phyloP scores from a whole-genome alignment of 2,888 invertebrate genomes.

The Drosophila maculinotata region DNA sequence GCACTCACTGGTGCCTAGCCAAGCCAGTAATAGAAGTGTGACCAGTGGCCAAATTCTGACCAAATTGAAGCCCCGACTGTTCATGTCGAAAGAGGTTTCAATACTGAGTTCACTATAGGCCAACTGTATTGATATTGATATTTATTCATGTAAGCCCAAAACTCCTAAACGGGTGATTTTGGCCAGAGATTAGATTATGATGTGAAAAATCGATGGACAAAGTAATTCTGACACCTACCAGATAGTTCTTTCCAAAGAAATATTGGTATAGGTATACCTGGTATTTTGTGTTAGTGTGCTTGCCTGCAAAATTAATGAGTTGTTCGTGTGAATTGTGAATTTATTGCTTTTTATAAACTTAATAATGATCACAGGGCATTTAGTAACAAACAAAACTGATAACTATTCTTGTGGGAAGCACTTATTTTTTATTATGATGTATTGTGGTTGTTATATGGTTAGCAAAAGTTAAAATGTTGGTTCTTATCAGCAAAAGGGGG shows the following conservation, averaged over 20 bases:
- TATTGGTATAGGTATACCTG: not conserved
- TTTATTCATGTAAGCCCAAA: not conserved
- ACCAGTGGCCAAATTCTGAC: constrained; percentile 5
- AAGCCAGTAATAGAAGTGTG: constrained; percentile 14
- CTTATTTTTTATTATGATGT: not conserved
- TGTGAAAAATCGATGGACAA: not conserved
- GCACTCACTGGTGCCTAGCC: constrained; percentile 27
- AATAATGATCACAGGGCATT: constrained; percentile 3
- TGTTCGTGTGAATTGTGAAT: constrained; percentile 4
- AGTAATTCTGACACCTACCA: not conserved
- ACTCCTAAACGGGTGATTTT: constrained; percentile 14
- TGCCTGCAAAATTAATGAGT: not conserved
- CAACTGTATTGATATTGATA: not conserved
- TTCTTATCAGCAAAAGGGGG: not conserved
- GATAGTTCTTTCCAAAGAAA: constrained; percentile 6
- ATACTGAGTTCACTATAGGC: constrained; percentile 25
- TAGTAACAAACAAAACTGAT: constrained; percentile 11
- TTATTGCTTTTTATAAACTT: constrained; percentile 17
- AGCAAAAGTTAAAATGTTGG: not conserved
- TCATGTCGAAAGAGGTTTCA: constrained; percentile 38
- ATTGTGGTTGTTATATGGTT: not conserved
- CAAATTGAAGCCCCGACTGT: constrained; percentile 10
- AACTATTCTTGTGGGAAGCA: not conserved
- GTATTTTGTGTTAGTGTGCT: not conserved
- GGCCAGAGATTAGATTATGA: constrained; percentile 23